Percentiles rank a stretch among this genome's conserved stretches.
Evolutionary conservation across 2,797 vertebrate genomes (phyloP).

Genomic region (Hephaestus fuliginosus): DNA sequence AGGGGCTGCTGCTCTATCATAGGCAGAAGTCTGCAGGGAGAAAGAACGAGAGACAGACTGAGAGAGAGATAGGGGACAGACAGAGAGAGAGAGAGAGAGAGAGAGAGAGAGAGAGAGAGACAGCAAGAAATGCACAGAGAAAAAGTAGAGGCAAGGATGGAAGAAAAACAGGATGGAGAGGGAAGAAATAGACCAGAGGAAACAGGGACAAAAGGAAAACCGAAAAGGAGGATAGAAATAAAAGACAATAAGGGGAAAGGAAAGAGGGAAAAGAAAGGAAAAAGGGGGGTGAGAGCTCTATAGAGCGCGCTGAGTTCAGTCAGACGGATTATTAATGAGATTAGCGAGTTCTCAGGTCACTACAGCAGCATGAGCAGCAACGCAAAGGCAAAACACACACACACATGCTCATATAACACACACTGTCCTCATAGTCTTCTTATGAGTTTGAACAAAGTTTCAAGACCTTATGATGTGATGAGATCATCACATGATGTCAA

Average conservation of each 20-base stretch:
- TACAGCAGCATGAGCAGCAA: constrained; percentile 47
- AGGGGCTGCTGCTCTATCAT: constrained; percentile 75
- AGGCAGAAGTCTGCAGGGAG: constrained; percentile 76
- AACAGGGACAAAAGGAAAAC: constrained; percentile 61
- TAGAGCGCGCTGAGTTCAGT: constrained; percentile 61
- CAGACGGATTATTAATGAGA: constrained; percentile 84
- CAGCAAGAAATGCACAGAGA: constrained; percentile 17
- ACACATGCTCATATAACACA: constrained; percentile 5
- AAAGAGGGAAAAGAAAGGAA: constrained; percentile 17
- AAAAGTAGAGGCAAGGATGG: constrained; percentile 15
- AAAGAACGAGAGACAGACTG: constrained; percentile 61
- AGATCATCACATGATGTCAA: neutral
- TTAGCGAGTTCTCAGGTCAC: constrained; percentile 74
- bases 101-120: constrained; percentile 27
- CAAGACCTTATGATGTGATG: neutral
- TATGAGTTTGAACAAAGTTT: constrained; percentile 11
- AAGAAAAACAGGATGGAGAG: constrained; percentile 47
- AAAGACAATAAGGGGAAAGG: constrained; percentile 61
- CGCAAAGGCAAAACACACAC: constrained; percentile 39
- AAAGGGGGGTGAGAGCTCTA: constrained; percentile 18
- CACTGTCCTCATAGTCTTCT: neutral
- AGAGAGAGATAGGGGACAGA: constrained; percentile 62
- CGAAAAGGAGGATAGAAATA: constrained; percentile 54
- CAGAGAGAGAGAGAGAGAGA: constrained; percentile 27
- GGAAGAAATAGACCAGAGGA: constrained; percentile 47